Evolutionary conservation across 1,140 invertebrate genomes (phyloP), one percentile per base, ranked within the genome.

Genomic region (Brachionus paranguensis): DNA sequence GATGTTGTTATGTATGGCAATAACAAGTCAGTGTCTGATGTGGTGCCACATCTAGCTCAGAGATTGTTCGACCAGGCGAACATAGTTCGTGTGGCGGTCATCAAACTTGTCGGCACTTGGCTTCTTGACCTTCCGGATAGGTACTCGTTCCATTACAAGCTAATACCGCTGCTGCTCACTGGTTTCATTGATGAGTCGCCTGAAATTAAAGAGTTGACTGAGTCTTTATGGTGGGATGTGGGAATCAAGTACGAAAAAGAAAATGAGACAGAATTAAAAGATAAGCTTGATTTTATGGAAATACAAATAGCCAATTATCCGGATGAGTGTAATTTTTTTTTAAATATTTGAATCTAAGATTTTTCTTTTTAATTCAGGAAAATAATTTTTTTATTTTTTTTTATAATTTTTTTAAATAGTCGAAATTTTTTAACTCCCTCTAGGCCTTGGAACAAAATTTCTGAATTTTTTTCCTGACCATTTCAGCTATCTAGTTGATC

Each of bases 91-190:
- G 87, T 89, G 87, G 91, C 93, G 85, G 92, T 94, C 7, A 91
- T 92, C 3, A 88, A 92, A 87, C 91, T 93, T 41, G 91, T 93
- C 20, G 92, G 93, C 14, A 87, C 89, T 4, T 94, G 93, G 93
- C 86, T 94, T 27, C 85, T 93, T 17, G 89, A 93, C 29, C 89
- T 94, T 12, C 89, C 89, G 33, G 94, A 95, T 88, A 89, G 94
- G 85, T 95, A 95, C 87, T 94, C 93, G 6, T 94, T 91, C 88
- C 94, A 93, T 88, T 90, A 92, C 85, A 92, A 92, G 87, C 88
- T 95, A 0, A 89, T 95, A 37, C 94, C 94, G 0, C 86, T 95
- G 8, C 89, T 94, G 4, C 86, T 95, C n/a, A 93, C 93, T 60
- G 92, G 92, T 79, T 88, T 94, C 2, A 92, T 92, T 85, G 94